Percentiles rank a stretch among this genome's conserved stretches.
Evolutionary conservation across 2,797 vertebrate species (phyloP).

Genomic region (Pogoniulus pusillus): DNA sequence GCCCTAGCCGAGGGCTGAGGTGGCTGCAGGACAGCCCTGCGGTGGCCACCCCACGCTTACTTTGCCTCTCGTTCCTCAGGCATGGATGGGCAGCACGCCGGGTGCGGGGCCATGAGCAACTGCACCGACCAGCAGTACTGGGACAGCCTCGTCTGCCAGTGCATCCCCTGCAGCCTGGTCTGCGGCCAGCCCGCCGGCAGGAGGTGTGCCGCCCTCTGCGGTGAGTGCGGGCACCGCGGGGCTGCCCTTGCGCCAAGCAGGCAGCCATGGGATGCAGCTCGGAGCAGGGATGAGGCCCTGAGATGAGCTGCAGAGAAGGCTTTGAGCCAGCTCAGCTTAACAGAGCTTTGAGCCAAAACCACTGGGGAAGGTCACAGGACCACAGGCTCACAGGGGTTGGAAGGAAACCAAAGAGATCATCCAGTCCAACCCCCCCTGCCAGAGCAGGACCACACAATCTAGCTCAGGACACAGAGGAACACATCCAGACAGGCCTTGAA

Average conservation of each 20-base stretch:
- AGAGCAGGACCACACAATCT: too few species aligned
- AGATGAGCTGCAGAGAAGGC: background rate
- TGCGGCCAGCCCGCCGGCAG: background rate
- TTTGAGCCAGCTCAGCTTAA: background rate
- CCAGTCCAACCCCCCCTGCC: too few species aligned
- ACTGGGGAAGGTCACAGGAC: background rate
- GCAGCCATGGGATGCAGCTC: background rate
- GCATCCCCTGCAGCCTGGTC: slow-evolving; percentile 34
- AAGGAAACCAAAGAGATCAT: too few species aligned
- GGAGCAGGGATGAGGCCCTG: background rate
- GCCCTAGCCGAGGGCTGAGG: accelerated
- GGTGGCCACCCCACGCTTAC: accelerated
- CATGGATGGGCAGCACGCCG: background rate
- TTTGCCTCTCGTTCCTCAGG: background rate
- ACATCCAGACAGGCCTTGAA: too few species aligned
- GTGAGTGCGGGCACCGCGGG: slow-evolving; percentile 26
- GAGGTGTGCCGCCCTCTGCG: slow-evolving; percentile 46
- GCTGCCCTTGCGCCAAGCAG: accelerated
- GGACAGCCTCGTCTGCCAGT: slow-evolving; percentile 51
- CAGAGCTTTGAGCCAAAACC: background rate
- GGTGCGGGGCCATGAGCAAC: slow-evolving; percentile 35
- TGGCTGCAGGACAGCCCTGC: background rate
- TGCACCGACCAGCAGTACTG: slow-evolving; percentile 60
- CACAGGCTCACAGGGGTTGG: too few species aligned
- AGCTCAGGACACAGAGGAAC: too few species aligned